phyloP scores from a whole-genome alignment of 2,113 vertebrate species.

The Mola mola region DNA sequence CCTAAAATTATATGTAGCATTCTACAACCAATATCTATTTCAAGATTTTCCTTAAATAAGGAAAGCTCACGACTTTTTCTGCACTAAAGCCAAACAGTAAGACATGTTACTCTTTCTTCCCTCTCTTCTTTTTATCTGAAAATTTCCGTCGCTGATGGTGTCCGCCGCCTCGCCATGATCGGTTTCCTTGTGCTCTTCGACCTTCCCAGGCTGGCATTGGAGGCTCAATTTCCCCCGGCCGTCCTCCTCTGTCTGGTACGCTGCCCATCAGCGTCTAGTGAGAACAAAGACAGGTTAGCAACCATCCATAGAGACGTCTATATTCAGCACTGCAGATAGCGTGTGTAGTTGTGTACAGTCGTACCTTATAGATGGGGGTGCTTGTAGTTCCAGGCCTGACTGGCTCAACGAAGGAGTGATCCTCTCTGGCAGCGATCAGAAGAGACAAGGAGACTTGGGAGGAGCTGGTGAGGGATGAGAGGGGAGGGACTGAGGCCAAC shows the following conservation, averaged over 20 bases:
- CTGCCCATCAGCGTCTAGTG: slow-evolving; percentile 85
- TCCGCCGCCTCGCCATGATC: slow-evolving; percentile 48
- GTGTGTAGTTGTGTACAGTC: background rate
- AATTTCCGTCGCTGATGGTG: slow-evolving; percentile 56
- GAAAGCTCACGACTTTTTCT: background rate
- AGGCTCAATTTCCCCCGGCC: slow-evolving; percentile 87
- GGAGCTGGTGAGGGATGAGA: slow-evolving; percentile 47
- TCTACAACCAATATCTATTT: background rate
- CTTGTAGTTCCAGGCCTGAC: slow-evolving; percentile 75
- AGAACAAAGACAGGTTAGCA: slow-evolving; percentile 16
- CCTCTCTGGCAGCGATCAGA: slow-evolving; percentile 84
- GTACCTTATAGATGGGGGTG: slow-evolving; percentile 85
- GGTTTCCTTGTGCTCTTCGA: slow-evolving; percentile 70
- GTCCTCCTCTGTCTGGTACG: slow-evolving; percentile 89
- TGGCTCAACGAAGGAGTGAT: slow-evolving; percentile 81
- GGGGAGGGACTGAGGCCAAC: slow-evolving; percentile 59
- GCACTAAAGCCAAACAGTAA: background rate
- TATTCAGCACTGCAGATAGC: background rate
- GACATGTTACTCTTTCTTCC: slow-evolving; percentile 51
- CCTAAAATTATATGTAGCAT: slow-evolving; percentile 12
- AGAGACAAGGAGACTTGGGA: slow-evolving; percentile 77
- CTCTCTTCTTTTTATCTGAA: slow-evolving; percentile 72
- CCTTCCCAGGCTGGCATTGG: slow-evolving; percentile 87
- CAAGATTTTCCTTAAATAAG: slow-evolving; percentile 17
- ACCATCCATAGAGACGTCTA: background rate